Base-by-base conservation (phyloP, 2,113 vertebrate genomes). In the Eptesicus fuscus region DNA sequence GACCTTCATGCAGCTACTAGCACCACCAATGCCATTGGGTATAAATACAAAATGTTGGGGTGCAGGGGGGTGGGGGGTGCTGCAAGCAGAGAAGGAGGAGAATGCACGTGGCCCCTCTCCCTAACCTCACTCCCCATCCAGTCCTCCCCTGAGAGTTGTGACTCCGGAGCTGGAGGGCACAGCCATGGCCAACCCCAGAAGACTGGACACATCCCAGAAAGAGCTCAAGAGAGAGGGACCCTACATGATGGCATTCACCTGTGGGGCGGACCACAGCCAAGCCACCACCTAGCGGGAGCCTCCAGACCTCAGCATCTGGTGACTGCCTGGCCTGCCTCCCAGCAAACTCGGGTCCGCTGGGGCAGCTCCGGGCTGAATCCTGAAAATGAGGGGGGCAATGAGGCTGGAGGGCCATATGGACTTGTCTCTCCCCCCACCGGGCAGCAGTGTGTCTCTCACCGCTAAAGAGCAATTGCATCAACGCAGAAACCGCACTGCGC, bases 81-180 rank as follows among this genome's bases (percentile, higher is more conserved):
- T 78, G 4, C 37, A 79, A 17, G 40, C 17, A 25, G 78, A 94
- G 40, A 77, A 65, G 30, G 73, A 53, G 7, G 28, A 56, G 11
- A 8, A 9, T 13, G 9, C 2, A 18, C 2, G 22, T 0, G 28
- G 69, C 7, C 1, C 37, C 16, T 28, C 8, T 13, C 20, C 32
- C 49, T 42, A 9, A 70, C 18, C 30, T 73, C 35, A 22, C 20
- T 30, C 28, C 35, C 30, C 14, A 23, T 51, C 56, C 23, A 44
- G 28, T 71, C 83, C 40, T 83, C 40, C 84, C 4, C 18, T 35
- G 42, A 61, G n/a, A 93, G 49, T 35, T 30, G 2, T 8, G 9
- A 25, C 59, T 61, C n/a, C 65, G 37, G 37, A 37, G 37, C 37
- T 37, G 37, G 37, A 37, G 37, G 37, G 37, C 37, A 37, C 37